Conservation (phyloP, 2,113 vertebrate species). For the Leptobrachium leishanense region DNA sequence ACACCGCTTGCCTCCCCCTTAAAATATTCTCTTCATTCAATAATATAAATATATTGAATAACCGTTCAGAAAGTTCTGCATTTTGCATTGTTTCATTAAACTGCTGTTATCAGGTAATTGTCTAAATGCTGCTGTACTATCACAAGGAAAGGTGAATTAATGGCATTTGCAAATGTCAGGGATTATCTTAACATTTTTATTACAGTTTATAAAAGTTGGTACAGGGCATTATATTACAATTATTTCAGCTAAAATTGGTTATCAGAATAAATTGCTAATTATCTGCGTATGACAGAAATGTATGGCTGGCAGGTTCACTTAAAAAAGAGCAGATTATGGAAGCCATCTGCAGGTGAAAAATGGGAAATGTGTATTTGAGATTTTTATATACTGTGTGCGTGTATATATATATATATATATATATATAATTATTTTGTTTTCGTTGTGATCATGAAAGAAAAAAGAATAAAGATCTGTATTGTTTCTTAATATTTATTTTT, state of each 20-base stretch:
- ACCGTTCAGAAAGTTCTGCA: slow-evolving; percentile 66
- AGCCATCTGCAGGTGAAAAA: slow-evolving; percentile 77
- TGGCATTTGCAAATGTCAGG: slow-evolving; percentile 90
- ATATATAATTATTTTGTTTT: no score
- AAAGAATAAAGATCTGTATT: no score
- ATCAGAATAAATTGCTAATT: slow-evolving; percentile 85
- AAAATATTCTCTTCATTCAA: slow-evolving; percentile 17
- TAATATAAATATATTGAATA: slow-evolving; percentile 55
- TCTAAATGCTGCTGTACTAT: slow-evolving; percentile 79
- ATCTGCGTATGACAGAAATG: slow-evolving; percentile 77
- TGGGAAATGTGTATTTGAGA: slow-evolving; percentile 58
- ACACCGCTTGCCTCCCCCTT: not conserved
- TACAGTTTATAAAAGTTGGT: slow-evolving; percentile 82
- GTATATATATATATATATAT: no score
- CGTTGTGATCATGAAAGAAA: no score
- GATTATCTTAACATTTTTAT: slow-evolving; percentile 88
- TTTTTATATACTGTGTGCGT: no score
- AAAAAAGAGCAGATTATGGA: slow-evolving; percentile 70
- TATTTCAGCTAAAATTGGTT: slow-evolving; percentile 80
- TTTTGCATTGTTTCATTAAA: slow-evolving; percentile 73
- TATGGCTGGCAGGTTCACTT: slow-evolving; percentile 69
- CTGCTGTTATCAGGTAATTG: slow-evolving; percentile 76
- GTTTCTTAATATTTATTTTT: no score
- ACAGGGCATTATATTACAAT: slow-evolving; percentile 76
- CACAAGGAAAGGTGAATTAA: slow-evolving; percentile 85